Conservation (phyloP, 2,888 invertebrate genomes). For the Eumacrocentrus americanus region DNA sequence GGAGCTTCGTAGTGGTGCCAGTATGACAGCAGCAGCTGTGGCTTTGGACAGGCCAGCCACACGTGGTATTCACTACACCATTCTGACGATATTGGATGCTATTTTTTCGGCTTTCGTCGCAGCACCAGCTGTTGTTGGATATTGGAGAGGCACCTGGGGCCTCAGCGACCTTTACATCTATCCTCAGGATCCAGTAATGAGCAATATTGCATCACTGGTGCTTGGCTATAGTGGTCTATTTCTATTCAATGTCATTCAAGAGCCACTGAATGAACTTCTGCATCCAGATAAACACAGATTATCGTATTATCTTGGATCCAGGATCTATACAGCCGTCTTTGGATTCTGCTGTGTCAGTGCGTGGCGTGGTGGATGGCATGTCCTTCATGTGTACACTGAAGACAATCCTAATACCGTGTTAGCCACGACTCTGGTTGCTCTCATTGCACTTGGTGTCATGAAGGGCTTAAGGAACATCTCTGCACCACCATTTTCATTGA, state of each 20-base stretch:
- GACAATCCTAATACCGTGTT: slow-evolving; percentile 67
- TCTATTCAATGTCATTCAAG: slow-evolving; percentile 72
- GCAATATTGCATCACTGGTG: slow-evolving; percentile 72
- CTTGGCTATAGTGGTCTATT: slow-evolving; percentile 76
- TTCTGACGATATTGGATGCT: slow-evolving; percentile 74
- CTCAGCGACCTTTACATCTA: slow-evolving; percentile 76
- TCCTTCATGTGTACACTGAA: slow-evolving; percentile 74
- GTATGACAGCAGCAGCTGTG: slow-evolving; percentile 64
- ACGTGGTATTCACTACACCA: slow-evolving; percentile 57
- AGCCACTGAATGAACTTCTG: slow-evolving; percentile 64
- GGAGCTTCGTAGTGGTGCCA: slow-evolving; percentile 72
- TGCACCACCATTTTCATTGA: slow-evolving; percentile 81
- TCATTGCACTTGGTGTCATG: slow-evolving; percentile 72
- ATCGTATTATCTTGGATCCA: slow-evolving; percentile 73
- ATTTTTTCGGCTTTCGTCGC: slow-evolving; percentile 75
- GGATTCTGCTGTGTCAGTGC: slow-evolving; percentile 84
- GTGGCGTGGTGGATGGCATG: slow-evolving; percentile 85
- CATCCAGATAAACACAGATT: slow-evolving; percentile 74
- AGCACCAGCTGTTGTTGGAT: slow-evolving; percentile 81
- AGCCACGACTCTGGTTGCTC: slow-evolving; percentile 70
- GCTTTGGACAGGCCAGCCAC: slow-evolving; percentile 33
- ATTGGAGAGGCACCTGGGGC: slow-evolving; percentile 88
- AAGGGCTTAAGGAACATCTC: slow-evolving; percentile 79
- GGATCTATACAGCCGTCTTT: slow-evolving; percentile 77
- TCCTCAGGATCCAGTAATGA: slow-evolving; percentile 67